Evolutionary conservation across 2,797 vertebrate genomes (phyloP).

Genomic region (Crossoptilon crossoptilon): DNA sequence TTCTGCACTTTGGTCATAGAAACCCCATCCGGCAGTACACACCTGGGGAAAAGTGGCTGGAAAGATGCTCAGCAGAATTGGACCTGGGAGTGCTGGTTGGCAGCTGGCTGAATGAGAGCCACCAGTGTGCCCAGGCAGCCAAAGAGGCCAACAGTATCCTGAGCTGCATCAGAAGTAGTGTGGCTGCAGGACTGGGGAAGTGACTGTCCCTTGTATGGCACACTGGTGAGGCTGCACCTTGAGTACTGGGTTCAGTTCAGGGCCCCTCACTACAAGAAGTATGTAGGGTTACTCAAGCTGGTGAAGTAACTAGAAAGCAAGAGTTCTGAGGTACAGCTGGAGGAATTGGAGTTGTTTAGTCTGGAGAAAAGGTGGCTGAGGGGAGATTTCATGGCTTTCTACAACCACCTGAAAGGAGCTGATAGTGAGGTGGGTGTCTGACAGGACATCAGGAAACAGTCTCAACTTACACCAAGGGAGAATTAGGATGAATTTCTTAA

Average conservation of each 20-base stretch:
- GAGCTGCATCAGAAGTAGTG: not conserved
- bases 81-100: not conserved
- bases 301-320: not conserved
- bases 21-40: not conserved
- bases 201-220: not conserved
- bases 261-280: not conserved
- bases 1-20: not conserved
- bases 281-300: not conserved
- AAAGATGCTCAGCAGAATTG: not conserved
- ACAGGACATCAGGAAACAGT: not conserved
- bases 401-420: not conserved
- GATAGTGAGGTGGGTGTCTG: not conserved
- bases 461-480: not conserved
- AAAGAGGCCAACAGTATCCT: not conserved
- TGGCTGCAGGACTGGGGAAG: not conserved
- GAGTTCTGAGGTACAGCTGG: not conserved
- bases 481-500: not conserved
- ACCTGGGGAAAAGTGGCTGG: not conserved
- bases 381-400: not conserved
- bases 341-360: not conserved
- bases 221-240: not conserved
- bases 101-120: not conserved
- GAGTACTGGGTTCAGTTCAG: not conserved
- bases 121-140: not conserved
- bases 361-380: not conserved